A percentile compares a stretch with the other conserved stretches of the same genome.
phyloP scores from a whole-genome alignment of 2,888 invertebrate species.

The Syritta pipiens region DNA sequence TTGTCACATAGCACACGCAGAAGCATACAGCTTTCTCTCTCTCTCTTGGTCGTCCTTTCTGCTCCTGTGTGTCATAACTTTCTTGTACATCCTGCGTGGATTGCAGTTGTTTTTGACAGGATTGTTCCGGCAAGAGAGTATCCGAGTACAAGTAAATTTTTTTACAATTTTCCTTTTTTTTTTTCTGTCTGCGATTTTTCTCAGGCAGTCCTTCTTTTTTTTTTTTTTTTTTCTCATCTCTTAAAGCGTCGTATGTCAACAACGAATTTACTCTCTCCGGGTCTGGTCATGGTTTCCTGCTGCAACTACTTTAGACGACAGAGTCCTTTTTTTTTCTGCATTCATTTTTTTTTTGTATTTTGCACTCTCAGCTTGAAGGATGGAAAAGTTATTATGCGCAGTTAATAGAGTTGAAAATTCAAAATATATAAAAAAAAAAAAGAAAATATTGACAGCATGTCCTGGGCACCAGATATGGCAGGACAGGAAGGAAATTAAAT shows the following conservation, averaged over 20 bases:
- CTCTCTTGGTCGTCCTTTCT: not conserved
- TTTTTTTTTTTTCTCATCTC: not conserved
- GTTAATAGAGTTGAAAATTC: constrained; percentile 61
- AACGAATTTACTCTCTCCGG: constrained; percentile 27
- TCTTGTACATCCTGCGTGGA: constrained; percentile 63
- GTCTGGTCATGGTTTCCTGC: constrained; percentile 44
- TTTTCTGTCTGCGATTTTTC: constrained; percentile 6
- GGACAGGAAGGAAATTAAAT: constrained; percentile 42
- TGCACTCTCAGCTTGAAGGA: constrained; percentile 6
- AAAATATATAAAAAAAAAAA: constrained; percentile 20
- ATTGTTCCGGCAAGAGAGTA: constrained; percentile 54
- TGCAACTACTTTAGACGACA: constrained; percentile 16
- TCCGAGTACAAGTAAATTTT: constrained; percentile 39
- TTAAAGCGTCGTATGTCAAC: constrained; percentile 48
- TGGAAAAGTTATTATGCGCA: constrained; percentile 38
- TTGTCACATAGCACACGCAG: constrained; percentile 69
- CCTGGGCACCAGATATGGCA: constrained; percentile 42
- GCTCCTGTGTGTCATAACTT: constrained; percentile 52
- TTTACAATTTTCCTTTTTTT: not conserved
- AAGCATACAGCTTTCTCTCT: constrained; percentile 8
- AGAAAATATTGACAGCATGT: constrained; percentile 59
- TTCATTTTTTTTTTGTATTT: not conserved
- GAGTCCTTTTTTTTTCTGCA: not conserved
- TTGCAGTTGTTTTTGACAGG: constrained; percentile 65
- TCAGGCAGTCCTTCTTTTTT: not conserved